Conservation (phyloP, 2,888 invertebrate genomes). For the Sphinx pinastri region DNA sequence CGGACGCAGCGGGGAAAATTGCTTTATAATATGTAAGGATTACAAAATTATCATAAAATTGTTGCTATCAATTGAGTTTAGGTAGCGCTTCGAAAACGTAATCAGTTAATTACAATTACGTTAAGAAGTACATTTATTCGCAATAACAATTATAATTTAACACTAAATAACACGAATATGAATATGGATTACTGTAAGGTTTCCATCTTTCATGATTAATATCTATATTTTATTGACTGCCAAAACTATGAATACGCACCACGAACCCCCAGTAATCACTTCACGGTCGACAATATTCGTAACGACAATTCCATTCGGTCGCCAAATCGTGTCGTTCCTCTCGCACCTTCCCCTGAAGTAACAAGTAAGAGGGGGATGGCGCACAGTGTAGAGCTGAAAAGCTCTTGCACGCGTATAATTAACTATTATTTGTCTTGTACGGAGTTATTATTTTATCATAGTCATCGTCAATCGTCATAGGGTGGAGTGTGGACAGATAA, state of each 20-base stretch:
- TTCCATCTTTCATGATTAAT: background rate
- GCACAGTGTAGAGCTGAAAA: conserved; percentile 16
- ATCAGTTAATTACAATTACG: too few species aligned
- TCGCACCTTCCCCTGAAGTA: conserved; percentile 30
- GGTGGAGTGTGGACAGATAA: background rate
- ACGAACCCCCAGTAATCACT: conserved; percentile 55
- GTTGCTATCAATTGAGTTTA: too few species aligned
- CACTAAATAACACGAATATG: too few species aligned
- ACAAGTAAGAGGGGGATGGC: conserved; percentile 35
- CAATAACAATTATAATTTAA: too few species aligned
- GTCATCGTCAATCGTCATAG: conserved; percentile 25
- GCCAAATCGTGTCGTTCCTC: conserved; percentile 34
- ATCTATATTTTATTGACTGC: background rate
- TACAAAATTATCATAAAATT: too few species aligned
- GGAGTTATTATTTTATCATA: conserved; percentile 42
- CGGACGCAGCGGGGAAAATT: too few species aligned
- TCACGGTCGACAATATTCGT: conserved; percentile 70
- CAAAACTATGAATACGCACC: conserved; percentile 49
- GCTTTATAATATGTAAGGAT: too few species aligned
- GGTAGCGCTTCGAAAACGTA: too few species aligned
- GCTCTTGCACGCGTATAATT: conserved; percentile 43
- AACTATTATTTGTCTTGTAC: conserved; percentile 44
- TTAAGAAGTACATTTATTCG: too few species aligned
- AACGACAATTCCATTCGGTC: conserved; percentile 54
- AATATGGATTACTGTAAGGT: too few species aligned